Percentiles rank a stretch among this genome's conserved stretches.
Conservation (phyloP, 2,797 vertebrate species). For the Falco rusticolus region DNA sequence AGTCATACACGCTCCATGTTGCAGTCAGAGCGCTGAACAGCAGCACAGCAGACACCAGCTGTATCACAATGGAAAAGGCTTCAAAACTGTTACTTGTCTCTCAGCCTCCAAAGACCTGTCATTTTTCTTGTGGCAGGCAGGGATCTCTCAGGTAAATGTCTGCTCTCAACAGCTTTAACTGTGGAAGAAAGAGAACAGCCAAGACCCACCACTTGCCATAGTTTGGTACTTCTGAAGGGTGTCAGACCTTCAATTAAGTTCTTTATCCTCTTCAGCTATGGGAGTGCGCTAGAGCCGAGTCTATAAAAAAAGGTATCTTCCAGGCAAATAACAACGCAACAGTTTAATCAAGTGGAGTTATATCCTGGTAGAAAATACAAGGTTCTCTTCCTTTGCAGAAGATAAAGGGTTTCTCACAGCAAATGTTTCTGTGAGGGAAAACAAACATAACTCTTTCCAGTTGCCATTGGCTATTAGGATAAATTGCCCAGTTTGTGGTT, state of each 20-base stretch:
- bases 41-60: not conserved
- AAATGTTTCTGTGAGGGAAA: not conserved
- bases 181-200: not conserved
- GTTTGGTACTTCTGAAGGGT: not conserved
- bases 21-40: not conserved
- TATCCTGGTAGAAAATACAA: not conserved
- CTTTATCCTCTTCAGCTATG: not conserved
- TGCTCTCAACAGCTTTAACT: not conserved
- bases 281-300: not conserved
- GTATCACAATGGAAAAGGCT: not conserved
- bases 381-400: not conserved
- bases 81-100: not conserved
- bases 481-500: not conserved
- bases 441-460: not conserved
- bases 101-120: not conserved
- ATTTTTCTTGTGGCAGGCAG: not conserved
- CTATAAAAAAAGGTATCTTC: not conserved
- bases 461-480: not conserved
- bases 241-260: not conserved
- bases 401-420: not conserved
- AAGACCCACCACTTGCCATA: not conserved
- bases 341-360: not conserved
- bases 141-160: not conserved
- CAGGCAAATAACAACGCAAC: not conserved
- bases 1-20: rapidly evolving